Evolutionary conservation across 2,888 invertebrate genomes (phyloP).

Genomic region (Coleophora flavipennella): DNA sequence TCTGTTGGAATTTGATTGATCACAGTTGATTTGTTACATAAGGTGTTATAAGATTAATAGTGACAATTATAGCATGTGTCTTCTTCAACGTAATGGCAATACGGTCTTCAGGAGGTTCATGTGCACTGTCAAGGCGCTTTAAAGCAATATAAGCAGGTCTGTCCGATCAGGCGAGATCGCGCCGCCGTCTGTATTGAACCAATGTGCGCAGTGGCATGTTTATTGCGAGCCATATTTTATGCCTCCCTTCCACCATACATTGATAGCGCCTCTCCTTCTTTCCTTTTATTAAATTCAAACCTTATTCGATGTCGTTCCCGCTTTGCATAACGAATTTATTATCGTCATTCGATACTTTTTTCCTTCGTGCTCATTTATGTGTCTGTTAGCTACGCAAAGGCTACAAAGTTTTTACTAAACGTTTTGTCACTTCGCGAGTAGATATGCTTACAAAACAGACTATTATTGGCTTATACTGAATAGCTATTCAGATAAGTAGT

Average conservation of each 20-base stretch:
- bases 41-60: too few species aligned
- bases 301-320: slow-evolving; percentile 20
- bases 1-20: too few species aligned
- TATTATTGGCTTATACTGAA: too few species aligned
- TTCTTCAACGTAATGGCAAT: too few species aligned
- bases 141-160: slow-evolving; percentile 19
- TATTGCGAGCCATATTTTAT: slow-evolving; percentile 44
- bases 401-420: too few species aligned
- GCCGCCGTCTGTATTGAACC: slow-evolving; percentile 33
- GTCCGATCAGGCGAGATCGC: slow-evolving; percentile 8
- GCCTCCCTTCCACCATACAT: slow-evolving; percentile 28
- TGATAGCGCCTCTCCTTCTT: slow-evolving; percentile 30
- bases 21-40: too few species aligned
- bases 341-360: slow-evolving; percentile 1
- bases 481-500: too few species aligned
- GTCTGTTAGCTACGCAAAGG: background rate
- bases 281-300: slow-evolving; percentile 36
- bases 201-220: slow-evolving; percentile 41
- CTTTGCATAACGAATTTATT: slow-evolving; percentile 26
- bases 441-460: too few species aligned
- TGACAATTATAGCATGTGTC: slow-evolving; percentile 7
- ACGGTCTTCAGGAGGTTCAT: too few species aligned
- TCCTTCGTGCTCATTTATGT: slow-evolving; percentile 2
- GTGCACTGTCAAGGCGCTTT: slow-evolving; percentile 17
- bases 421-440: too few species aligned